These are phyloP conservation scores for Pterostichus madidus DNA, from an alignment of 2,888 invertebrate genomes.

Conservation along the genomic window DNA sequence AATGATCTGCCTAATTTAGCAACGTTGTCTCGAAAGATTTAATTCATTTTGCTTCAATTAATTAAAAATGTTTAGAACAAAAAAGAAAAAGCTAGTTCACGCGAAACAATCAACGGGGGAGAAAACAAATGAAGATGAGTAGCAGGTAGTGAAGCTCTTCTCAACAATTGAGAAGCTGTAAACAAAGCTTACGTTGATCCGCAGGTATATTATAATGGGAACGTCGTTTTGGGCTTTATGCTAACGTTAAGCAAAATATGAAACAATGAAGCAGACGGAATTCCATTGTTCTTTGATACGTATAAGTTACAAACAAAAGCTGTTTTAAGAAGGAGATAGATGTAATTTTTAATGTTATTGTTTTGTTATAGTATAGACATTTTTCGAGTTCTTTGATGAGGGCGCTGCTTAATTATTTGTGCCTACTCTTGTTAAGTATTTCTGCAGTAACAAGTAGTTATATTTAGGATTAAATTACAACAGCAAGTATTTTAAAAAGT, in stretches of 20 bases:
- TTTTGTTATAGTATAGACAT: conserved; percentile 34
- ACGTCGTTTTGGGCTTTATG: conserved; percentile 35
- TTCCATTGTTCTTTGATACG: conserved; percentile 50
- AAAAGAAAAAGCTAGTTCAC: neutral
- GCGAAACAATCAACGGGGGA: conserved; percentile 10
- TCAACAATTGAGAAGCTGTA: conserved; percentile 34
- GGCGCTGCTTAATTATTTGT: conserved; percentile 42
- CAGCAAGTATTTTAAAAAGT: too few relatives aligned
- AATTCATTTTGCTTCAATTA: neutral
- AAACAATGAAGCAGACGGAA: conserved; percentile 49
- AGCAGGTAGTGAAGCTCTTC: conserved; percentile 5
- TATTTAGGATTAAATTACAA: neutral
- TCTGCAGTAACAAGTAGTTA: conserved; percentile 6
- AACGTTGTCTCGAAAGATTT: neutral
- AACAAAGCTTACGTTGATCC: conserved; percentile 41
- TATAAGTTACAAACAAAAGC: conserved; percentile 45
- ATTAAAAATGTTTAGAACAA: neutral
- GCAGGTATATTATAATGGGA: conserved; percentile 43
- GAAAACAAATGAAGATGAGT: conserved; percentile 40
- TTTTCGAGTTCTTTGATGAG: conserved; percentile 34
- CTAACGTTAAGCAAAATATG: conserved; percentile 49
- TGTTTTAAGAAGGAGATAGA: conserved; percentile 39
- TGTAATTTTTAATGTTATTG: conserved; percentile 56
- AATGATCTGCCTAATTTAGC: conserved; percentile 28
- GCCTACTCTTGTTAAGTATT: conserved; percentile 2